Percentiles rank a stretch among this genome's conserved stretches.
These are phyloP conservation scores for Stomatorhinus ivindoensis DNA, from an alignment of 2,113 vertebrate species.

Conservation along the genomic window DNA sequence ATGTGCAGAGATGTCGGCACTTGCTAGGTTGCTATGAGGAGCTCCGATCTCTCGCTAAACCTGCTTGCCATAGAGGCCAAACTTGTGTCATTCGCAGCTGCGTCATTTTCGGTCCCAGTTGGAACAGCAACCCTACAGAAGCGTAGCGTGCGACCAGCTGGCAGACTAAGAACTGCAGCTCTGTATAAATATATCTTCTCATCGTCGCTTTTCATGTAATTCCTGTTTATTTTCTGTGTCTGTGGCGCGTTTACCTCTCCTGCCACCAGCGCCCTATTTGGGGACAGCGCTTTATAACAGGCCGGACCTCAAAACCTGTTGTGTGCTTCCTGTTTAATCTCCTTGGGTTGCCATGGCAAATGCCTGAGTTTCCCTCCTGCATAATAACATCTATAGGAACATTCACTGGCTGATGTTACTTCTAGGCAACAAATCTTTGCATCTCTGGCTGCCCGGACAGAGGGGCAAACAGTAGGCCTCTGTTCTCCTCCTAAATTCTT, in stretches of 20 bases:
- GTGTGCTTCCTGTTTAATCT: conserved; percentile 64
- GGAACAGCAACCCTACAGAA: background rate
- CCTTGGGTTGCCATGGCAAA: conserved; percentile 64
- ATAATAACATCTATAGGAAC: conserved; percentile 69
- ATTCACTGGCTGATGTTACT: conserved; percentile 73
- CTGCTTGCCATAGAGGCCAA: background rate
- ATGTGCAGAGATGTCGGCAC: background rate
- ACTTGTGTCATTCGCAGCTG: background rate
- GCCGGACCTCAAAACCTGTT: conserved; percentile 38
- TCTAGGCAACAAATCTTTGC: conserved; percentile 20
- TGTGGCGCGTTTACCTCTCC: background rate
- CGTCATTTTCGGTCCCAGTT: background rate
- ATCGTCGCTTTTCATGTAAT: background rate
- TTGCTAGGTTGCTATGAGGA: background rate
- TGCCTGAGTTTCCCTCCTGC: conserved; percentile 58
- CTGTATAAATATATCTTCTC: background rate
- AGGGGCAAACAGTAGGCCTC: background rate
- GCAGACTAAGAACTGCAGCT: background rate
- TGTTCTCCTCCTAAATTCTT: background rate
- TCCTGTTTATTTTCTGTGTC: background rate
- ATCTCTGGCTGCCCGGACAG: background rate
- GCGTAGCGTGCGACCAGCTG: background rate
- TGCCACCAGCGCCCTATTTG: conserved; percentile 50
- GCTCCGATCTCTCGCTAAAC: background rate
- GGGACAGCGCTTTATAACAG: conserved; percentile 60